These are phyloP conservation scores for Perithous albicinctus DNA, from an alignment of 2,888 invertebrate species.

Conservation along the genomic window DNA sequence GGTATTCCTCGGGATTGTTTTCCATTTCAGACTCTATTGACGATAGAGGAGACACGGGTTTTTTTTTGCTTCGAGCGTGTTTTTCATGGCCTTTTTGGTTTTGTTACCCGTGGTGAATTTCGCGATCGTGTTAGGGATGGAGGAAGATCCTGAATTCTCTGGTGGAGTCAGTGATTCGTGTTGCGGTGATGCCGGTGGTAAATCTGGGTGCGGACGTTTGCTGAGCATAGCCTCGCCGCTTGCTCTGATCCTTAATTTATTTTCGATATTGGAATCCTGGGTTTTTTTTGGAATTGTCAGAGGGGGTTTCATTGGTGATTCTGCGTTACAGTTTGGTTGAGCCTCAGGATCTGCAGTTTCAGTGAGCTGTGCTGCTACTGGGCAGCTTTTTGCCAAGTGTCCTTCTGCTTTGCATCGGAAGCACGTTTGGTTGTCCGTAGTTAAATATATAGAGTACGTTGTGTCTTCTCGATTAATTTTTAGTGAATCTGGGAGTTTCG, in stretches of 20 bases:
- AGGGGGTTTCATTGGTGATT: background rate
- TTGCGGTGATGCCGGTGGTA: no score
- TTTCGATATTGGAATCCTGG: no score
- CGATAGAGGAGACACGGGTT: no score
- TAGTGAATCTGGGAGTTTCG: background rate
- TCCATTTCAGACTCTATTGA: conserved; percentile 1
- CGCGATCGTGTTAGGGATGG: no score
- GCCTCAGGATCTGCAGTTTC: background rate
- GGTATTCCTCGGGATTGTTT: background rate
- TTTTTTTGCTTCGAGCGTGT: background rate
- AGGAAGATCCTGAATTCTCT: no score
- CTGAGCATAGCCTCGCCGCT: no score
- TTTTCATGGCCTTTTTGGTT: background rate
- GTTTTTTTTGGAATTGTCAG: no score
- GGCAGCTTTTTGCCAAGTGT: conserved; percentile 21
- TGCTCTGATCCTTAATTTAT: no score
- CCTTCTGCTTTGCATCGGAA: conserved; percentile 30
- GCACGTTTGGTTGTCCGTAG: conserved; percentile 34
- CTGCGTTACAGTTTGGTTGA: background rate
- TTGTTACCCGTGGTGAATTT: background rate
- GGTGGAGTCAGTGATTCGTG: no score
- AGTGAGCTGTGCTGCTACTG: background rate
- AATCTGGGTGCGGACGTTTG: no score
- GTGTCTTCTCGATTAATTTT: conserved; percentile 23
- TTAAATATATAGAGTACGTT: conserved; percentile 27